Evolutionary conservation across 2,888 invertebrate species (phyloP), one percentile per base, ranked within the genome.

Genomic region (Himalopsyche kuldschensis): DNA sequence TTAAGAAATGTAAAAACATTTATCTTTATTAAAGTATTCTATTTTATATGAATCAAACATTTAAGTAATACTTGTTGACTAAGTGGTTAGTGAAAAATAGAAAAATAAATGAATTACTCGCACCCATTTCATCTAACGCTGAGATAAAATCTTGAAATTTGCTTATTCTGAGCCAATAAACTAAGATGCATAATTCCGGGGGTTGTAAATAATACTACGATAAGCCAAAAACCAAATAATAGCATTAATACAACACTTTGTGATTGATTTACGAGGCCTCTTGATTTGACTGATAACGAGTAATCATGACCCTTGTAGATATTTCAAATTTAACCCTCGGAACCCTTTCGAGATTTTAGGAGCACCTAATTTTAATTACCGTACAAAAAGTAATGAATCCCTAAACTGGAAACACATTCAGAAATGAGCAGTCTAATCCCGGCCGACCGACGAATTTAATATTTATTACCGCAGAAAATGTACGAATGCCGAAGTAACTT

Each of bases 381-480:
- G 35, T 41, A 41, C 76, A 76, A 76, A 76, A 76, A 76, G 76
- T 41, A 35, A 41, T 32, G 41, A 76, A 76, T 48, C 80, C 27
- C 80, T 69, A 69, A 69, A 69, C 69, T 69, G 69, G 69, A 27
- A 69, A 27, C 69, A 69, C 30, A 69, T 69, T 69, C 69, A 27
- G 69, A 69, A 69, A 69, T 41, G 69, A 69, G 32, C 80, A 63
- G 31, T 35, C 69, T 69, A 80, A 80, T 80, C 69, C 80, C 35
- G 69, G 69, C 27, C 48, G 80, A 80, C 80, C 55, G 48, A 63
- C 63, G 32, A 80, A 27, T 80, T 80, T 63, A 35, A 80, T 80
- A 80, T 80, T 80, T 80, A 80, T 80, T 80, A 63, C 80, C 80
- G 24, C 32, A 35, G 80, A 48, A 63, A 80, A 63, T 80, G 80